These are phyloP conservation scores for Procavia capensis DNA, from an alignment of 2,113 vertebrate genomes.

Conservation along the genomic window DNA sequence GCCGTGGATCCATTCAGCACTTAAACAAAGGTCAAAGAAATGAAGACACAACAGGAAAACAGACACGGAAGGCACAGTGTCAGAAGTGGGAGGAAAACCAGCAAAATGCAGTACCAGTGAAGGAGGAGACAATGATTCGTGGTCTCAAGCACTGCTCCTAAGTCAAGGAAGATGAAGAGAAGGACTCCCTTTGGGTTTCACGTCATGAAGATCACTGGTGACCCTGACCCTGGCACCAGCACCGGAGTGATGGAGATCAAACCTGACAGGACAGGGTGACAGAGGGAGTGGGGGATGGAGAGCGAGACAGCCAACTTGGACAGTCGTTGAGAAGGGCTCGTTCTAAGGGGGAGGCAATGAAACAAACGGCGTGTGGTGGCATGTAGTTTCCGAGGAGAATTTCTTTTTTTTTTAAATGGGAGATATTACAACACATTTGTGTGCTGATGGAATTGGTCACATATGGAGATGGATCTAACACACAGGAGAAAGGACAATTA, in stretches of 20 bases:
- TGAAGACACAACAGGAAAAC: neutral
- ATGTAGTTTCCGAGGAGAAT: neutral
- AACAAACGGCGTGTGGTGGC: too few relatives aligned
- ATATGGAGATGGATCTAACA: neutral
- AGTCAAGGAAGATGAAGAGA: neutral
- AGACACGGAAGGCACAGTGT: neutral
- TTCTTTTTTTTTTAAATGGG: neutral
- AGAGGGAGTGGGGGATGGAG: neutral
- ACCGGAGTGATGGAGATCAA: neutral
- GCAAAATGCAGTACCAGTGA: fast-evolving
- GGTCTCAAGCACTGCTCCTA: neutral
- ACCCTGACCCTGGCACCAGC: neutral
- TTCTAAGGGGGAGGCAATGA: neutral
- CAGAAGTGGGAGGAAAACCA: neutral
- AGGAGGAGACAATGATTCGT: neutral
- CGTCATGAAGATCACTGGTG: too few relatives aligned
- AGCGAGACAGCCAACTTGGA: neutral
- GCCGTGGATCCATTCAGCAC: neutral
- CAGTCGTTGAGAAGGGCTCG: neutral
- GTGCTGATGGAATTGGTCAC: neutral
- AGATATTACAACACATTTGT: neutral
- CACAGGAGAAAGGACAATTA: neutral
- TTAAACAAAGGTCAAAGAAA: neutral
- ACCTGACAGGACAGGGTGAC: too few relatives aligned
- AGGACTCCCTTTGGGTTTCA: neutral